A percentile compares a stretch with the other conserved stretches of the same genome.
These are phyloP conservation scores for Machimus atricapillus DNA, from an alignment of 2,888 invertebrate genomes.

Conservation along the genomic window DNA sequence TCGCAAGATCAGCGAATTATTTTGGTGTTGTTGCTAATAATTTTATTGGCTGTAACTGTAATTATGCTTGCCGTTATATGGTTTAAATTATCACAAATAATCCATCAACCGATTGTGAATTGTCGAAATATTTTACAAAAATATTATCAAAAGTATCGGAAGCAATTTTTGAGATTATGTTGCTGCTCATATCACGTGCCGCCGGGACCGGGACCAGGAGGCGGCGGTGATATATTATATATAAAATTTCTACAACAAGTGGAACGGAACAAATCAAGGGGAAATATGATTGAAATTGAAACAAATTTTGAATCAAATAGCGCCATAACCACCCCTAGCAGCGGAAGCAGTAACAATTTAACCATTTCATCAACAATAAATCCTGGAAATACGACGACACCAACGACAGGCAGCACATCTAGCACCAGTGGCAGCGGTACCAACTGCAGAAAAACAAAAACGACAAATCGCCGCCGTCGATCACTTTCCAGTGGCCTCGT, in stretches of 20 bases:
- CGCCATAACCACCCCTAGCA: not conserved
- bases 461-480: conserved; percentile 29
- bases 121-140: conserved; percentile 15
- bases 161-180: conserved; percentile 40
- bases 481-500: conserved; percentile 33
- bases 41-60: not conserved
- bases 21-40: not conserved
- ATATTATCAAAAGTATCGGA: conserved; percentile 35
- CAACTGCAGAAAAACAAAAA: not conserved
- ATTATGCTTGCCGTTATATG: not conserved
- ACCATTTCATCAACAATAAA: no score
- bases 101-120: not conserved
- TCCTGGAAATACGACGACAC: not conserved
- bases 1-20: not conserved
- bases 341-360: not conserved
- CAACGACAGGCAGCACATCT: not conserved
- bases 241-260: not conserved
- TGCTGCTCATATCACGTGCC: conserved; percentile 45
- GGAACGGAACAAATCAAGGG: not conserved
- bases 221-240: not conserved
- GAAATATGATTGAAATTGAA: not conserved
- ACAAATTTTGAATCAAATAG: not conserved
- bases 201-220: conserved; percentile 46
- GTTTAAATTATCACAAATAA: not conserved
- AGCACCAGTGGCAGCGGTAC: not conserved